Conservation (phyloP, 2,113 vertebrate species). For the Pyxicephalus adspersus region DNA sequence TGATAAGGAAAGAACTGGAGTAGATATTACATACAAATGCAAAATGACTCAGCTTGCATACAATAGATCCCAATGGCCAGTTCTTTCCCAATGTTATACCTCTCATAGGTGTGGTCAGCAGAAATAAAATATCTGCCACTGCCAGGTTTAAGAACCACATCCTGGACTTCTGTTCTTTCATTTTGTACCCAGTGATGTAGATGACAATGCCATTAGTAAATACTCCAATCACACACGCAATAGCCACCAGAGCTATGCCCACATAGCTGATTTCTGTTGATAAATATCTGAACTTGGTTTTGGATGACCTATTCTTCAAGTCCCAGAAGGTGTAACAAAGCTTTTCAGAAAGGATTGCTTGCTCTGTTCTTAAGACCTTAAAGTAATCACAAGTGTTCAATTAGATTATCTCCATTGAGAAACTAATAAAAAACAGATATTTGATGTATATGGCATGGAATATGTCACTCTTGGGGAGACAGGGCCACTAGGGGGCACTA, state of each 20-base stretch:
- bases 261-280: not conserved
- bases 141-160: conserved; percentile 46
- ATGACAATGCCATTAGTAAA: conserved; percentile 9
- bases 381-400: not conserved
- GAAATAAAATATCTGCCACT: conserved; percentile 18
- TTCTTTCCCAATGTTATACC: not conserved
- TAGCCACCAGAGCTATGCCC: not conserved
- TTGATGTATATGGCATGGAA: too few species aligned
- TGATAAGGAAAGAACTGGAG: conserved; percentile 15
- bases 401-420: too few species aligned
- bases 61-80: conserved; percentile 4
- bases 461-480: too few species aligned
- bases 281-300: not conserved
- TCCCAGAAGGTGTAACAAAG: not conserved
- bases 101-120: not conserved
- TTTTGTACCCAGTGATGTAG: not conserved
- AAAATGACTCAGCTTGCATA: conserved; percentile 20
- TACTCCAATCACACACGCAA: not conserved
- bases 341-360: not conserved
- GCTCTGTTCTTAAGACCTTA: not conserved
- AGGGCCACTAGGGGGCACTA: too few species aligned
- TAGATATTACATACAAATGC: conserved; percentile 21
- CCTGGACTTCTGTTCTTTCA: conserved; percentile 14
- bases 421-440: too few species aligned
- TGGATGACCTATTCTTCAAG: too few species aligned